Conservation (phyloP, 2,797 vertebrate species). For the Manis javanica region DNA sequence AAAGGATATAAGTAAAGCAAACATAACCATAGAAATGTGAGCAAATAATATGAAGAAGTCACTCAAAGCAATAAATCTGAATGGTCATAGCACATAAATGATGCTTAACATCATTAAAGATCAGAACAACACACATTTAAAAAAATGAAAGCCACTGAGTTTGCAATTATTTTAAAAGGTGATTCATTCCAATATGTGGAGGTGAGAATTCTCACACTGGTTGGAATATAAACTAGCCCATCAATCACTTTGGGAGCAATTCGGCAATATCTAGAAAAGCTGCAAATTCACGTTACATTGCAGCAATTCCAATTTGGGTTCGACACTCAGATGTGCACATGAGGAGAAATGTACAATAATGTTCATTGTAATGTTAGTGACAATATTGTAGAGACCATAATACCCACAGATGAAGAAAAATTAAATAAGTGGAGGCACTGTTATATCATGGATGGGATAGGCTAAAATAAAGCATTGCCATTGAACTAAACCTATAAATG, state of each 20-base stretch:
- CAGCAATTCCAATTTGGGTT: not conserved
- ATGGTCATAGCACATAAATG: not conserved
- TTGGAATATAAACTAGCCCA: not conserved
- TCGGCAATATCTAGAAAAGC: not conserved
- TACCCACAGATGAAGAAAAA: not conserved
- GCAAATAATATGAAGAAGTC: not conserved
- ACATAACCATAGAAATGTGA: not conserved
- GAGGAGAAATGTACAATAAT: not conserved
- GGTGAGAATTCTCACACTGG: not conserved
- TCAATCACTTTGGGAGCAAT: not conserved
- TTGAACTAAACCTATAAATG: not conserved
- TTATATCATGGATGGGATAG: not conserved
- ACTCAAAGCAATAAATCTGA: not conserved
- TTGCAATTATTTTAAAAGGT: not conserved
- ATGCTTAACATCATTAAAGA: not conserved
- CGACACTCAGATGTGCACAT: not conserved
- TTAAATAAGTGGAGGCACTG: not conserved
- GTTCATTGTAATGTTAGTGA: not conserved
- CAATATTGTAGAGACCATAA: not conserved
- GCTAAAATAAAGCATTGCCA: not conserved
- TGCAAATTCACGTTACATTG: not conserved
- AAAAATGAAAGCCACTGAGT: not conserved
- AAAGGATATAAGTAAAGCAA: not conserved
- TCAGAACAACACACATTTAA: not conserved
- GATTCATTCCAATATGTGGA: not conserved